These are phyloP conservation scores for Amblyjoppa fuscipennis DNA, from an alignment of 2,888 invertebrate species.

Conservation along the genomic window DNA sequence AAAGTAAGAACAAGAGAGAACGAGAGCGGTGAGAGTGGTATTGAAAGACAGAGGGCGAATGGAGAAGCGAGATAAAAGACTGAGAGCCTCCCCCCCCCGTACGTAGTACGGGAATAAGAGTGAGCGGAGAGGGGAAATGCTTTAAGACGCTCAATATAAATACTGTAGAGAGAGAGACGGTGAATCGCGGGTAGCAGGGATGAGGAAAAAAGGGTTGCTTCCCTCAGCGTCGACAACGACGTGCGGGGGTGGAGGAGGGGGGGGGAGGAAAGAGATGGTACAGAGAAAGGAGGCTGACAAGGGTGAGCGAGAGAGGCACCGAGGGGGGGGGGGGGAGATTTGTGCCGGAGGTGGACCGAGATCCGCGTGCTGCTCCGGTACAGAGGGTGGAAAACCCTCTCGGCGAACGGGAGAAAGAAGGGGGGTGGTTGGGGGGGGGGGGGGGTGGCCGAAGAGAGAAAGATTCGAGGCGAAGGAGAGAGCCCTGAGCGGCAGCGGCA, in stretches of 20 bases:
- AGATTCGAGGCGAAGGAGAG: conserved; percentile 69
- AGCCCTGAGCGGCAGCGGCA: conserved; percentile 62
- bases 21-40: conserved; percentile 48
- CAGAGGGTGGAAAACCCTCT: conserved; percentile 72
- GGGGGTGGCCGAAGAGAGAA: conserved; percentile 64
- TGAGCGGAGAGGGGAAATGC: conserved; percentile 79
- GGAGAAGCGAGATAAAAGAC: conserved; percentile 64
- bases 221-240: conserved; percentile 82
- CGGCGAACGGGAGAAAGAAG: conserved; percentile 47
- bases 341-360: conserved; percentile 67
- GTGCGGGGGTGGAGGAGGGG: conserved; percentile 47
- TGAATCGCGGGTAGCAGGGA: conserved; percentile 69
- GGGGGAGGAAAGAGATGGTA: conserved; percentile 19
- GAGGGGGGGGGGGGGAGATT: conserved; percentile 45
- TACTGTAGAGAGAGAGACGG: conserved; percentile 75
- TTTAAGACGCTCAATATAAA: conserved; percentile 85
- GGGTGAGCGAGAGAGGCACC: conserved; percentile 58
- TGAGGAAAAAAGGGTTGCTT: conserved; percentile 85
- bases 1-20: conserved; percentile 59
- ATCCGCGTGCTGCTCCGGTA: conserved; percentile 61
- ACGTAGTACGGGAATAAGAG: conserved; percentile 65
- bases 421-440: conserved; percentile 59
- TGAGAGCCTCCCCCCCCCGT: not conserved
- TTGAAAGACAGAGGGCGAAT: conserved; percentile 66
- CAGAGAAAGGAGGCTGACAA: conserved; percentile 48